Percentiles rank a stretch among this genome's conserved stretches.
These are phyloP conservation scores for Eidolon dupreanum DNA, from an alignment of 2,797 vertebrate species.

Conservation along the genomic window DNA sequence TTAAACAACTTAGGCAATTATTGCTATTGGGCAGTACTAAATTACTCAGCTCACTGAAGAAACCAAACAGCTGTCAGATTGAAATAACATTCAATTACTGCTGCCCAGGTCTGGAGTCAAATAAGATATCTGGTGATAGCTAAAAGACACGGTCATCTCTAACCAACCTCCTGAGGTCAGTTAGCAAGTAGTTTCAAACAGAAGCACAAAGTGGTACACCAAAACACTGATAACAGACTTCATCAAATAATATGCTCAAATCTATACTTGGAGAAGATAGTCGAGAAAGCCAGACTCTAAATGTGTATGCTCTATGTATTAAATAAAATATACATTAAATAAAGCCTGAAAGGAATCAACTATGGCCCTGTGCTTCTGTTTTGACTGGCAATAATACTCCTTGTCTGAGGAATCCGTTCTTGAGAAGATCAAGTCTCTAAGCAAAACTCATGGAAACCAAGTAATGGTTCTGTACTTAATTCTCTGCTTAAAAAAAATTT, in stretches of 20 bases:
- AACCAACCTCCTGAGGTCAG: background rate
- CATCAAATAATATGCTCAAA: background rate
- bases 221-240: background rate
- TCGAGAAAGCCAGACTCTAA: background rate
- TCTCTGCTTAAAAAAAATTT: background rate
- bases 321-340: background rate
- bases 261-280: background rate
- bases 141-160: background rate
- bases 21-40: background rate
- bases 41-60: constrained; percentile 14
- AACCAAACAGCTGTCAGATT: constrained; percentile 42
- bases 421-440: background rate
- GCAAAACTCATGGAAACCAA: background rate
- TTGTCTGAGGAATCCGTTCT: background rate
- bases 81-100: constrained; percentile 50
- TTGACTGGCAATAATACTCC: background rate
- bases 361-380: background rate
- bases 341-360: background rate
- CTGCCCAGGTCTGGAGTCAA: background rate
- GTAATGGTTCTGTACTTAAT: background rate
- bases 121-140: background rate
- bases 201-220: background rate
- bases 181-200: background rate
- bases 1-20: constrained; percentile 29
- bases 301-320: background rate